phyloP scores from a whole-genome alignment of 2,113 vertebrate species.

The Rhadina sibilatrix region DNA sequence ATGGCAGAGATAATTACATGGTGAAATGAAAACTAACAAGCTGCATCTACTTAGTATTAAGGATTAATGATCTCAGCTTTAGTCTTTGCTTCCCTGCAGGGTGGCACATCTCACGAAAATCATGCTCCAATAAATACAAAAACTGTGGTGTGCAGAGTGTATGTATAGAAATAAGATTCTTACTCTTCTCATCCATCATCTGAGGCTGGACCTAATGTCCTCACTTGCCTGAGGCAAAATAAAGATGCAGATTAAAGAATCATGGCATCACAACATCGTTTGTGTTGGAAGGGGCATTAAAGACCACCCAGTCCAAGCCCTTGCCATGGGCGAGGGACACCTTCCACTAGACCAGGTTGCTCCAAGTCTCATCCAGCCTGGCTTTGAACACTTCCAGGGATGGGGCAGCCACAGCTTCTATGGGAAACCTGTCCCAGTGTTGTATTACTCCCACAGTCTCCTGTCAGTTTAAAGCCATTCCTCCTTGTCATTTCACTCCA shows the following conservation, averaged over 20 bases:
- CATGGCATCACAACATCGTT: not conserved
- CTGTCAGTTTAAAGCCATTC: not conserved
- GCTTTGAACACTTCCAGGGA: not conserved
- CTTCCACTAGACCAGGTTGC: not conserved
- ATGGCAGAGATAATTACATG: not conserved
- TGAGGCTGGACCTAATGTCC: not conserved
- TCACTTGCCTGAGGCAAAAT: not conserved
- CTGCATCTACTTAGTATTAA: conserved; percentile 23
- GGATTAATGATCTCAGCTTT: conserved; percentile 30
- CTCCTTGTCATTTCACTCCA: not conserved
- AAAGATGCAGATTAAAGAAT: not conserved
- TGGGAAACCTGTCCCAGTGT: not conserved
- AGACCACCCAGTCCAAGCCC: not conserved
- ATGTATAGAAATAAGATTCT: not conserved
- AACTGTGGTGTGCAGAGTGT: not conserved
- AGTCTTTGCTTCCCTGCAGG: not conserved
- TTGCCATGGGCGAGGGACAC: not conserved
- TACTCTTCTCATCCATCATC: not conserved
- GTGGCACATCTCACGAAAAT: not conserved
- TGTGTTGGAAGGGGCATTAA: not conserved
- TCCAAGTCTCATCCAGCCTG: not conserved
- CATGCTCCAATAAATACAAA: not conserved
- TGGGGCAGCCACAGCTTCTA: not conserved
- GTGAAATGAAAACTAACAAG: conserved; percentile 24
- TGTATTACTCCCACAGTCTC: not conserved